Conservation (phyloP, 2,797 vertebrate species). For the Halcyon badia region DNA sequence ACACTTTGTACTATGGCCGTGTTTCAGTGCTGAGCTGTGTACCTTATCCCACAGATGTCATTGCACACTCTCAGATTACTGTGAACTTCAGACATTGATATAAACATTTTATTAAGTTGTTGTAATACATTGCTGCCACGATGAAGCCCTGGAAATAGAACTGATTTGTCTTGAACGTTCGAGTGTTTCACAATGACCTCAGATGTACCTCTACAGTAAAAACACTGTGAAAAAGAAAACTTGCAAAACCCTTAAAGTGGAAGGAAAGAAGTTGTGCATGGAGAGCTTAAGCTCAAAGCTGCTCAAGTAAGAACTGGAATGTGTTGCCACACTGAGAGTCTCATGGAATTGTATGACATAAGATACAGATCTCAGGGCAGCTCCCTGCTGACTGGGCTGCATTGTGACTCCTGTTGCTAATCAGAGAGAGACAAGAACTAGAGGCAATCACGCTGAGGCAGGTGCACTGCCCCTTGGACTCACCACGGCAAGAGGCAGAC, state of each 20-base stretch:
- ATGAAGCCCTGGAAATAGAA: neutral
- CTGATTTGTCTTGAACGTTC: neutral
- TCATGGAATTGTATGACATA: neutral
- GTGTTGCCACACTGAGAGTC: neutral
- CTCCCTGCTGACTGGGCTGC: neutral
- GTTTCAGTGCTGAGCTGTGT: conserved; percentile 8
- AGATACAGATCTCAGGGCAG: neutral
- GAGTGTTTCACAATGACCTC: neutral
- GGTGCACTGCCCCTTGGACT: neutral
- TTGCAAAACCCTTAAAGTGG: neutral
- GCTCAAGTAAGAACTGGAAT: neutral
- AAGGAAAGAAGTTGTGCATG: neutral
- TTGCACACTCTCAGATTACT: neutral
- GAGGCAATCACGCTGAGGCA: neutral
- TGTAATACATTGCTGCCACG: neutral
- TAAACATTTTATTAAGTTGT: conserved; percentile 37
- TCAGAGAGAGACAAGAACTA: neutral
- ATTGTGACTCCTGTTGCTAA: neutral
- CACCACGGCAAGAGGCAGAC: neutral
- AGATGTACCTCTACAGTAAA: neutral
- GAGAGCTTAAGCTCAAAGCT: neutral
- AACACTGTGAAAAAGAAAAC: neutral
- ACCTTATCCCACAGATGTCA: conserved; percentile 18
- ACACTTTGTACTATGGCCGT: conserved; percentile 25
- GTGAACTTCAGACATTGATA: conserved; percentile 32